Percentiles rank a stretch among this genome's conserved stretches.
phyloP scores from a whole-genome alignment of 2,797 vertebrate species.

The Calcarius lapponicus region DNA sequence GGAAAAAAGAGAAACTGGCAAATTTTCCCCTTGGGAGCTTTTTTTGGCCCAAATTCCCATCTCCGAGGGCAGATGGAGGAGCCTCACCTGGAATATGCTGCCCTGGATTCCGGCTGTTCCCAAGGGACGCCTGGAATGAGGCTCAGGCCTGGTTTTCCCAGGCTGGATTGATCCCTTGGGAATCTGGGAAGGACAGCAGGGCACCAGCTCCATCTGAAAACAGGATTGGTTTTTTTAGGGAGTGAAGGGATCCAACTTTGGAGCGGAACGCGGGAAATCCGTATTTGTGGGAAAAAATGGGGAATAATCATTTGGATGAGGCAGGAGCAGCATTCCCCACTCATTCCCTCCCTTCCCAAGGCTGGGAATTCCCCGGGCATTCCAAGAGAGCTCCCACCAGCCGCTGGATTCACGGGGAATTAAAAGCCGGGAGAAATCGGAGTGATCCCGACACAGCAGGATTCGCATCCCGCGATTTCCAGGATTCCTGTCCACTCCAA shows the following conservation, averaged over 20 bases:
- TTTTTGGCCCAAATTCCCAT: not conserved
- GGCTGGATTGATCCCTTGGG: not conserved
- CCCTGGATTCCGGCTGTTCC: not conserved
- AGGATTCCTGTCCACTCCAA: not conserved
- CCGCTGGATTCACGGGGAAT: not conserved
- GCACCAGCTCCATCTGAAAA: rapidly evolving
- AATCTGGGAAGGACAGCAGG: not conserved
- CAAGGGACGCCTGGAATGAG: rapidly evolving
- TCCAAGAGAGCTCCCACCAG: not conserved
- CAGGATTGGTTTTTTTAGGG: not conserved
- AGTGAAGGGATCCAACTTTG: not conserved
- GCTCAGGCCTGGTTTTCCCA: not conserved
- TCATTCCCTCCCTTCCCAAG: not conserved
- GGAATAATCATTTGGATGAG: not conserved
- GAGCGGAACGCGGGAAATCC: rapidly evolving
- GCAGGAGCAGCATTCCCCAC: not conserved
- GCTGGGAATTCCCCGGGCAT: not conserved
- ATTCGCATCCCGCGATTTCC: rapidly evolving
- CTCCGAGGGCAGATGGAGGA: rapidly evolving
- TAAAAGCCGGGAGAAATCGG: not conserved
- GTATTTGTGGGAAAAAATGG: rapidly evolving
- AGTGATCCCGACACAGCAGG: rapidly evolving
- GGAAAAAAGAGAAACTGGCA: no score
- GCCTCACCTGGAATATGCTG: not conserved
- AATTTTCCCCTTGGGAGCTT: not conserved